Conservation (phyloP, 2,888 invertebrate species). For the Ernsta delagoae region DNA sequence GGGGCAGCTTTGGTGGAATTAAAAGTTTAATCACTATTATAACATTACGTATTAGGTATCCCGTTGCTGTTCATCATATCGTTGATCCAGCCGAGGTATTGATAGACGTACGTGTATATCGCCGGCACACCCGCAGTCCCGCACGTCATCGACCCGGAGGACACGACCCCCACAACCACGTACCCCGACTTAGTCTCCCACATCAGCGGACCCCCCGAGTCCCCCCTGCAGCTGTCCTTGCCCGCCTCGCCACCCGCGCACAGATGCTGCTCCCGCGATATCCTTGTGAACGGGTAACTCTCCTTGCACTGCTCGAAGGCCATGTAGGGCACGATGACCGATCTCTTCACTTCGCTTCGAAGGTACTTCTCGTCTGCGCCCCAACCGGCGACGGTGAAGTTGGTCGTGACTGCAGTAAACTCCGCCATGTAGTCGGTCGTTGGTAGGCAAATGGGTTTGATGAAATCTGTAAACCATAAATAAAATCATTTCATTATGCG, state of each 20-base stretch:
- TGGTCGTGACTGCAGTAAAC: slow-evolving; percentile 40
- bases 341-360: slow-evolving; percentile 53
- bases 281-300: not conserved
- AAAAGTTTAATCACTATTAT: not conserved
- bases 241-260: slow-evolving; percentile 72
- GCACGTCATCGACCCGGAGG: slow-evolving; percentile 40
- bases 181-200: slow-evolving; percentile 42
- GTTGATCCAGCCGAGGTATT: slow-evolving; percentile 45
- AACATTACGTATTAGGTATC: not conserved
- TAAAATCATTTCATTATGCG: no score
- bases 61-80: not conserved
- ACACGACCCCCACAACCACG: slow-evolving; percentile 42
- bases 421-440: slow-evolving; percentile 42
- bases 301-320: slow-evolving; percentile 37
- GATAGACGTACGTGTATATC: slow-evolving; percentile 43
- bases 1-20: slow-evolving; percentile 6
- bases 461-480: slow-evolving; percentile 50
- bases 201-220: slow-evolving; percentile 88
- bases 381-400: slow-evolving; percentile 70
- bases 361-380: slow-evolving; percentile 62
- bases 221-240: slow-evolving; percentile 87
- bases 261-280: slow-evolving; percentile 42
- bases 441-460: slow-evolving; percentile 58
- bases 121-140: slow-evolving; percentile 40
- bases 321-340: slow-evolving; percentile 48